Conservation (phyloP, 2,888 invertebrate genomes). For the Sclerodermus sp. region DNA sequence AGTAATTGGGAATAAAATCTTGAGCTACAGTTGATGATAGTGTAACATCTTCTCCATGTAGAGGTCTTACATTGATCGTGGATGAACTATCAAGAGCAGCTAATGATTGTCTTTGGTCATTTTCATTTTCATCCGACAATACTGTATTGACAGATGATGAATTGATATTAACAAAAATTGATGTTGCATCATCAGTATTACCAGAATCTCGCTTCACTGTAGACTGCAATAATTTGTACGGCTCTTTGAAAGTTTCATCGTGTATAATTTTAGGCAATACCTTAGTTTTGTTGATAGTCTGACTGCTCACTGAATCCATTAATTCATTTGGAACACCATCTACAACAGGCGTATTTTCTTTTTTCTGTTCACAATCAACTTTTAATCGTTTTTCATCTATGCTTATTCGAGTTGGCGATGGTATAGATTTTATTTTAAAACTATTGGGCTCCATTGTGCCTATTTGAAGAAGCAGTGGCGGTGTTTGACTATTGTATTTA, state of each 20-base stretch:
- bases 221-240: constrained; percentile 45
- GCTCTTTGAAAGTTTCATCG: constrained; percentile 45
- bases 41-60: constrained; percentile 10
- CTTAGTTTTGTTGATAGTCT: constrained; percentile 32
- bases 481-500: constrained; percentile 54
- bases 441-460: constrained; percentile 54
- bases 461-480: constrained; percentile 54
- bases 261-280: constrained; percentile 46
- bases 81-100: too few species aligned
- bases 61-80: constrained; percentile 6
- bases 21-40: constrained; percentile 26
- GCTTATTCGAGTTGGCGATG: constrained; percentile 1
- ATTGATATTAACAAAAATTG: not conserved
- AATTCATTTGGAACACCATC: constrained; percentile 7
- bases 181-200: not conserved
- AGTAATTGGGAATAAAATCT: constrained; percentile 38
- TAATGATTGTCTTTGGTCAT: constrained; percentile 12
- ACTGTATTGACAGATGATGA: not conserved
- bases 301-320: constrained; percentile 10
- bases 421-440: constrained; percentile 47
- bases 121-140: not conserved
- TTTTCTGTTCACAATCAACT: constrained; percentile 19
- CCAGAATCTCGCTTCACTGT: not conserved
- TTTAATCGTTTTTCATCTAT: constrained; percentile 24
- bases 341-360: constrained; percentile 1